These are phyloP conservation scores for Boleophthalmus pectinirostris DNA, from an alignment of 2,113 vertebrate species.

Conservation along the genomic window DNA sequence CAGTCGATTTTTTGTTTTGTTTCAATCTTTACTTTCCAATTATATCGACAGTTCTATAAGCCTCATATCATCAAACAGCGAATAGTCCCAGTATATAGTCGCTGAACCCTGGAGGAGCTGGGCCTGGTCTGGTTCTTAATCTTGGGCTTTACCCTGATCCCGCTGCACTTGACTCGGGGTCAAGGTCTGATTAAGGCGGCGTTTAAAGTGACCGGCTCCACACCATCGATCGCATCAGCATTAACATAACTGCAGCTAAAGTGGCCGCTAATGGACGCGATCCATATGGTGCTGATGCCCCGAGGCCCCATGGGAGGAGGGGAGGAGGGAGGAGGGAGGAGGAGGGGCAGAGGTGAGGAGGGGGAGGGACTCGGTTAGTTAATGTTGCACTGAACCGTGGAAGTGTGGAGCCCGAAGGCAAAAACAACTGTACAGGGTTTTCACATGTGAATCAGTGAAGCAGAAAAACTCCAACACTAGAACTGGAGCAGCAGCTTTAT, in stretches of 20 bases:
- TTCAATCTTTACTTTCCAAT: no score
- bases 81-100: not conserved
- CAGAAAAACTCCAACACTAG: no score
- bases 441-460: not conserved
- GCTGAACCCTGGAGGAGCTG: not conserved
- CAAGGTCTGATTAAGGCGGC: conserved; percentile 56
- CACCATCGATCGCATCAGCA: conserved; percentile 58
- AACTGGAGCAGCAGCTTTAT: not conserved
- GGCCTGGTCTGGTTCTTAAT: conserved; percentile 16
- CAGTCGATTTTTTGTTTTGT: no score
- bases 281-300: conserved; percentile 60
- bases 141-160: conserved; percentile 29
- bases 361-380: conserved; percentile 5
- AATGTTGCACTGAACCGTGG: conserved; percentile 21
- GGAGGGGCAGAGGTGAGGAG: not conserved
- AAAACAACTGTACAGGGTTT: not conserved
- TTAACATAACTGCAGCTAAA: conserved; percentile 57
- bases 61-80: not conserved
- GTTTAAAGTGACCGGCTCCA: conserved; percentile 52
- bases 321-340: conserved; percentile 10
- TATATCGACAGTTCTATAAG: no score
- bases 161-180: conserved; percentile 46
- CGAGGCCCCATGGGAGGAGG: conserved; percentile 11
- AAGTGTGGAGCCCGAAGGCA: not conserved
- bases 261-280: conserved; percentile 63